Conservation (phyloP, 2,888 invertebrate species). For the Temnothorax rugatulus region DNA sequence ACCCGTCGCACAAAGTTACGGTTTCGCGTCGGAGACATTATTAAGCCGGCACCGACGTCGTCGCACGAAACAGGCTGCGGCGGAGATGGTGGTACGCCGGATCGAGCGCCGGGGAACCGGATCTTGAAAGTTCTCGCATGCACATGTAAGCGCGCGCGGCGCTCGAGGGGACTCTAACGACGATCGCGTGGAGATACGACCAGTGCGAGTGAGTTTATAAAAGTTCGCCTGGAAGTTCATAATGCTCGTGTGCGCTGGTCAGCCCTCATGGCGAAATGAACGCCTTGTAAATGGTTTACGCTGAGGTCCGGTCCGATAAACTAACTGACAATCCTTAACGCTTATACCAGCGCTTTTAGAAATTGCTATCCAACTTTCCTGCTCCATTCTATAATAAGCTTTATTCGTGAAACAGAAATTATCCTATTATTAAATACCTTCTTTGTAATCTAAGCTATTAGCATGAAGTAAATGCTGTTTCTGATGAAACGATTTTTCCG, state of each 20-base stretch:
- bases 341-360: neutral
- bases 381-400: neutral
- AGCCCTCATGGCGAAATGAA: neutral
- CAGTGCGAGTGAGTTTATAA: slow-evolving; percentile 64
- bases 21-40: slow-evolving; percentile 69
- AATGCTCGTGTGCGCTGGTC: slow-evolving; percentile 13
- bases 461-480: neutral
- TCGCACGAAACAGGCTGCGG: slow-evolving; percentile 51
- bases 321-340: neutral
- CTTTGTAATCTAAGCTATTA: neutral
- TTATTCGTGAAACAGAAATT: neutral
- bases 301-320: neutral
- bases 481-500: neutral
- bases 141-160: slow-evolving; percentile 43
- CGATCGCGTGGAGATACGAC: slow-evolving; percentile 64
- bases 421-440: neutral
- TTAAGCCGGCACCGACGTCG: slow-evolving; percentile 67
- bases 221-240: slow-evolving; percentile 52
- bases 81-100: slow-evolving; percentile 40
- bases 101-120: slow-evolving; percentile 65
- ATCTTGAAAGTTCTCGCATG: slow-evolving; percentile 65
- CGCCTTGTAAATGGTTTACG: neutral
- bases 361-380: neutral
- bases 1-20: slow-evolving; percentile 63
- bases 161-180: slow-evolving; percentile 59